A percentile compares a stretch with the other conserved stretches of the same genome.
These are phyloP conservation scores for Macropodus opercularis DNA, from an alignment of 2,797 vertebrate species.

Conservation along the genomic window DNA sequence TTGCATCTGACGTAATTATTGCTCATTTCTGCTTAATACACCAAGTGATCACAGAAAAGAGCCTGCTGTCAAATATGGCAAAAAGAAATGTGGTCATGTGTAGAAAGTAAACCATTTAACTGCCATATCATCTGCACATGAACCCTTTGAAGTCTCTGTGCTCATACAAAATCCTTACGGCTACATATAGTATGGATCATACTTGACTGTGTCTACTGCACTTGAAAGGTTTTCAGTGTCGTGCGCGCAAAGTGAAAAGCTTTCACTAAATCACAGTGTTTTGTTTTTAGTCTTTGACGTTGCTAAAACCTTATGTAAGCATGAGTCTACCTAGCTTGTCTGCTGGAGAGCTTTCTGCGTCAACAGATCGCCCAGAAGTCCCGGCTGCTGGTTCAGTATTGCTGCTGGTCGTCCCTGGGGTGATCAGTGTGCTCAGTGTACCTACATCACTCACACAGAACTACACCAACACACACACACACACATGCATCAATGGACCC, in stretches of 20 bases:
- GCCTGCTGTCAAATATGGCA: constrained; percentile 5
- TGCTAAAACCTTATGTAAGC: constrained; percentile 11
- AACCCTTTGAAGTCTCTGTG: neutral
- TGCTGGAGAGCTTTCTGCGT: constrained; percentile 58
- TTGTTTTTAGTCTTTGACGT: constrained; percentile 4
- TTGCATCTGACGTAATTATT: constrained; percentile 45
- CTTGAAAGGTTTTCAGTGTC: neutral
- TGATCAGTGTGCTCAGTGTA: constrained; percentile 75
- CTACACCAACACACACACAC: constrained; percentile 44
- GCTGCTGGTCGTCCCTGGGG: constrained; percentile 63
- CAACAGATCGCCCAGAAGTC: constrained; percentile 64
- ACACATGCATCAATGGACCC: constrained; percentile 2
- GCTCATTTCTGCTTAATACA: constrained; percentile 29
- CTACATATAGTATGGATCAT: neutral
- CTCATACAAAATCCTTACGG: neutral
- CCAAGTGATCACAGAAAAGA: constrained; percentile 15
- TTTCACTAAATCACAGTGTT: neutral
- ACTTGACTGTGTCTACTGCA: neutral
- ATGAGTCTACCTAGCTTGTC: constrained; percentile 70
- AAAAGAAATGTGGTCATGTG: constrained; percentile 1
- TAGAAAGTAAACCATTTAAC: constrained; percentile 3
- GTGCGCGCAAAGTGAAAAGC: neutral
- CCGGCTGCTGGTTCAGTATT: constrained; percentile 64
- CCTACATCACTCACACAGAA: constrained; percentile 79
- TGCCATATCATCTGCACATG: neutral